Conservation (phyloP, 2,113 vertebrate genomes). For the Crotalus helleri region DNA sequence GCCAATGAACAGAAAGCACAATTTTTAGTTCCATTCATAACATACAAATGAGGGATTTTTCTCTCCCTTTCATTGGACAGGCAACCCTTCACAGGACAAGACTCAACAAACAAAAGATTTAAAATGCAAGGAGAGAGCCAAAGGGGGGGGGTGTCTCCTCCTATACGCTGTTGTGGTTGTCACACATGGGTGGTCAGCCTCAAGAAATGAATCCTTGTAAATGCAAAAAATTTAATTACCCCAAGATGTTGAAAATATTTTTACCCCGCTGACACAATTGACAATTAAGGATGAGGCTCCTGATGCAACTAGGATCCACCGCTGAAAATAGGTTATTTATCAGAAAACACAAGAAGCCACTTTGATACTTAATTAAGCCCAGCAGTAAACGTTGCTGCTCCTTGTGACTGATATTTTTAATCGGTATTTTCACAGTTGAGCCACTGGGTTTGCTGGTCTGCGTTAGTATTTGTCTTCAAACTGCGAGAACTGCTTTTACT, state of each 20-base stretch:
- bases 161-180: not conserved
- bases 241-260: conserved; percentile 31
- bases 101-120: conserved; percentile 48
- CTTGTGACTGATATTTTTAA: not conserved
- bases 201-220: conserved; percentile 40
- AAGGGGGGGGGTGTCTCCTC: not conserved
- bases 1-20: conserved; percentile 62
- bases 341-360: not conserved
- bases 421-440: not conserved
- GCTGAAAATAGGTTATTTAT: conserved; percentile 28
- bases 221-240: conserved; percentile 8
- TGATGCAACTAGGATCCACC: conserved; percentile 59
- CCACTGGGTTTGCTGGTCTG: not conserved
- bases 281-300: conserved; percentile 65
- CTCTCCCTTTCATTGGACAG: conserved; percentile 46
- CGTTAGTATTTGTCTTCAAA: not conserved
- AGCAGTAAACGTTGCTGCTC: not conserved
- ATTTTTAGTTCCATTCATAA: conserved; percentile 60
- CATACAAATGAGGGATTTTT: conserved; percentile 51
- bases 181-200: conserved; percentile 13
- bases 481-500: not conserved
- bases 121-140: conserved; percentile 36
- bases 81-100: conserved; percentile 59
- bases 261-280: conserved; percentile 56
- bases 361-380: not conserved